Percentiles rank a stretch among this genome's conserved stretches.
Conservation (phyloP, 2,113 vertebrate species). For the Aviceda subcristata region DNA sequence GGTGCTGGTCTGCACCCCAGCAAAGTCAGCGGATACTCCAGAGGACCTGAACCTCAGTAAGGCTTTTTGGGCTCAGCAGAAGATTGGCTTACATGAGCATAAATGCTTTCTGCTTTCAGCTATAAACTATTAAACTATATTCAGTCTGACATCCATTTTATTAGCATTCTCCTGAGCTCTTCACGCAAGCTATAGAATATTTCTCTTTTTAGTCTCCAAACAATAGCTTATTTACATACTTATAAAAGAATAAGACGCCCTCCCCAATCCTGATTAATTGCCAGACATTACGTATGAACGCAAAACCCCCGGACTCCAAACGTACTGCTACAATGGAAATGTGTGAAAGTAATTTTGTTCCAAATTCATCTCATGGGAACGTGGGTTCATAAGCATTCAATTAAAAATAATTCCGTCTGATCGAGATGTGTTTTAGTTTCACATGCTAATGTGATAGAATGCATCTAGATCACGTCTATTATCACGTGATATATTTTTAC, state of each 20-base stretch:
- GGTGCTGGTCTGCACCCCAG: background rate
- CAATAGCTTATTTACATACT: slow-evolving; percentile 42
- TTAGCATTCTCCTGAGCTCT: background rate
- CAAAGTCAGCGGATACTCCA: background rate
- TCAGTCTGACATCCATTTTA: background rate
- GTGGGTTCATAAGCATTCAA: slow-evolving; percentile 21
- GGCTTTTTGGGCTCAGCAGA: background rate
- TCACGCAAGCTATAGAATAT: background rate
- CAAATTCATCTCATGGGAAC: slow-evolving; percentile 36
- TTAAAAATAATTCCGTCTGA: background rate
- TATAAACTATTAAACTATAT: background rate
- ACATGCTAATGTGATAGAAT: background rate
- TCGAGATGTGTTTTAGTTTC: background rate
- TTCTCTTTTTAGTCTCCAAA: background rate
- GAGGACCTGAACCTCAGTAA: background rate
- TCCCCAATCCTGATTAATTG: background rate
- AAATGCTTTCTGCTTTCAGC: background rate
- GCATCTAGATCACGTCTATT: background rate
- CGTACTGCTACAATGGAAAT: background rate
- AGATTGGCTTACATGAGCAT: background rate
- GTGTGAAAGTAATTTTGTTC: slow-evolving; percentile 48
- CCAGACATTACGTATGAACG: background rate
- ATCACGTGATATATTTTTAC: background rate
- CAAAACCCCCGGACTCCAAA: background rate
- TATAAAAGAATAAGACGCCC: background rate